Evolutionary conservation across 2,888 invertebrate species (phyloP), one percentile per base, ranked within the genome.

Genomic region (Willowsia nigromaculata): DNA sequence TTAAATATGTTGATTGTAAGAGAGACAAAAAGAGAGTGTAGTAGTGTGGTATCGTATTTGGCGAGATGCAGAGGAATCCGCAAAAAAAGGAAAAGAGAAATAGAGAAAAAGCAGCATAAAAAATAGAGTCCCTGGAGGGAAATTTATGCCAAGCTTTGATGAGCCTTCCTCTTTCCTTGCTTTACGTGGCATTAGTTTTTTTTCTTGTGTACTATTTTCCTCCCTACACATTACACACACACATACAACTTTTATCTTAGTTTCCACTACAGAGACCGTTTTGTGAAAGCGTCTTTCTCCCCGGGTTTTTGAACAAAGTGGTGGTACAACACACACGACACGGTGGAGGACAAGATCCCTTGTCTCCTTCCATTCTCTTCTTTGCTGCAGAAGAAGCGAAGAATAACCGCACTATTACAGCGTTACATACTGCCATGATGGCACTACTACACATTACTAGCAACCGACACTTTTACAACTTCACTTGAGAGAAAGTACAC

Each of bases 71-170:
- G 68, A 7, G 37, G 68, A 68, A 40, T 68, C 68, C 40, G 13
- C n/a, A n/a, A 47, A 53, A 78, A 53, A 5, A 47, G 6, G 47
- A 2, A 47, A 11, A 59, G 22, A 56, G 22, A 22, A 56, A 56
- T n/a, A n/a, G n/a, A n/a, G n/a, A n/a, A n/a, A n/a, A n/a, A n/a
- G n/a, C n/a, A n/a, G n/a, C n/a, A 56, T 4, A 27, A 59, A 27
- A 59, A 59, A 59, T 33, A n/a, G 43, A 9, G 82, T 82, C 82
- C 47, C 82, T n/a, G 22, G 65, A 43, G 82, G 65, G 82, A 62
- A 62, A 82, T 82, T 82, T 82, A 43, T 65, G 82, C 65, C 82
- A 65, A 30, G 43, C 62, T 82, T 82, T 82, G 82, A 82, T 82
- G 82, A 82, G 82, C 65, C 43, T 62, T 65, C 56, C 25, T 82